Conservation (phyloP, 1,140 invertebrate genomes). For the Dysdera silvatica region DNA sequence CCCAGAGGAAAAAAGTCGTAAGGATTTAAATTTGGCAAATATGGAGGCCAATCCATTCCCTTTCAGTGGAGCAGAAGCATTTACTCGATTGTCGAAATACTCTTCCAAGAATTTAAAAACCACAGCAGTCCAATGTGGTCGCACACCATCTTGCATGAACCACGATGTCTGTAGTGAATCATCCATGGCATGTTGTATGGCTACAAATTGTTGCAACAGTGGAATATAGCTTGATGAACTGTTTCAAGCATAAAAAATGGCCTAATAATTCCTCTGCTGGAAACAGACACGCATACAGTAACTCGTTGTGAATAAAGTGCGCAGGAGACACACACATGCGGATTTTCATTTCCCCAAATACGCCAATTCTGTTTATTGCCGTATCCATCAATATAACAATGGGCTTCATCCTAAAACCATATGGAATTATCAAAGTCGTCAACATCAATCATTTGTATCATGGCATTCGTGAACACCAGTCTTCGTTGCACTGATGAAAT, state of each 20-base stretch:
- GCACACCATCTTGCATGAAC: background rate
- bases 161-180: background rate
- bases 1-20: too few relatives aligned
- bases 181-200: background rate
- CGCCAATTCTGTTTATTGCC: conserved; percentile 37
- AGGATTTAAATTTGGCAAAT: too few relatives aligned
- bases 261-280: conserved; percentile 39
- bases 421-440: too few relatives aligned
- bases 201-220: too few relatives aligned
- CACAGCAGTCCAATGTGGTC: background rate
- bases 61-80: too few relatives aligned
- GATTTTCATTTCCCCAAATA: conserved; percentile 38
- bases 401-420: too few relatives aligned
- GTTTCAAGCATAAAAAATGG: conserved; percentile 31
- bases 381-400: conserved; percentile 36
- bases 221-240: background rate
- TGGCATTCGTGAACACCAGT: background rate
- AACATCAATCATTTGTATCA: too few relatives aligned
- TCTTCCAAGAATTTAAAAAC: too few relatives aligned
- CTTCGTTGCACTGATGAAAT: background rate
- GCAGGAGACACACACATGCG: conserved; percentile 34
- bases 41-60: too few relatives aligned
- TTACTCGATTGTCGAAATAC: too few relatives aligned
- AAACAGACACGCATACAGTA: conserved; percentile 41
- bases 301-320: conserved; percentile 39